Conservation (phyloP, 2,797 vertebrate species). For the Xenentodon cancila region DNA sequence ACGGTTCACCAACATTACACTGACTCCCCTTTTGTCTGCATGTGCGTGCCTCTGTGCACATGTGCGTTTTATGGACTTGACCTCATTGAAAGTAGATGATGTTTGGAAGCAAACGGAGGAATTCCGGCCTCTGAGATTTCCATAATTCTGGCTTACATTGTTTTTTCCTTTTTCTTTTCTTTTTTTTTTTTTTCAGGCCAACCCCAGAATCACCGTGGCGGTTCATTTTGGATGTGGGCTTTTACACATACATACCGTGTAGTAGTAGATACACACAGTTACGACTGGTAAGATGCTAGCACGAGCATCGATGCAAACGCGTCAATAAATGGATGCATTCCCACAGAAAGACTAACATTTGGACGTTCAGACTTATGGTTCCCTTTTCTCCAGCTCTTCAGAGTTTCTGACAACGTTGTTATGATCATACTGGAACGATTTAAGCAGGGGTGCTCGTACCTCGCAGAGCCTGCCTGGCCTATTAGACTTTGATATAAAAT, state of each 20-base stretch:
- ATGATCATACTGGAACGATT: conserved; percentile 63
- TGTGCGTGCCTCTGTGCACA: conserved; percentile 47
- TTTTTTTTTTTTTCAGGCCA: neutral
- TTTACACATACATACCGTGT: neutral
- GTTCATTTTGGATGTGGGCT: conserved; percentile 43
- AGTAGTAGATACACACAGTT: conserved; percentile 1
- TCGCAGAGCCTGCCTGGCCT: conserved; percentile 54
- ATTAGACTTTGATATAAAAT: conserved; percentile 69
- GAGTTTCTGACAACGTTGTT: conserved; percentile 61
- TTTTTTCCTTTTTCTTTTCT: conserved; percentile 1
- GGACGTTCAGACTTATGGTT: conserved; percentile 22
- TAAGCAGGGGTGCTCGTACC: conserved; percentile 46
- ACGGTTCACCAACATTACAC: conserved; percentile 62
- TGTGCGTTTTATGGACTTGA: conserved; percentile 66
- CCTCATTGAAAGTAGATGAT: conserved; percentile 62
- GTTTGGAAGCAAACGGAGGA: conserved; percentile 61
- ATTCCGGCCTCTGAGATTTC: conserved; percentile 71
- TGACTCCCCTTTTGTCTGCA: conserved; percentile 61
- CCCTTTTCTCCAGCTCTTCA: conserved; percentile 33
- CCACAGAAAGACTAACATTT: conserved; percentile 30
- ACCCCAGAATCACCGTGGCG: conserved; percentile 37
- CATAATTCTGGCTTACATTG: conserved; percentile 54
- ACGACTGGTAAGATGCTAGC: conserved; percentile 4
- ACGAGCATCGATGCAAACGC: conserved; percentile 12
- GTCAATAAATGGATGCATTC: conserved; percentile 13